A percentile compares a stretch with the other conserved stretches of the same genome.
phyloP scores from a whole-genome alignment of 2,113 vertebrate genomes.

The Heliornis fulica region DNA sequence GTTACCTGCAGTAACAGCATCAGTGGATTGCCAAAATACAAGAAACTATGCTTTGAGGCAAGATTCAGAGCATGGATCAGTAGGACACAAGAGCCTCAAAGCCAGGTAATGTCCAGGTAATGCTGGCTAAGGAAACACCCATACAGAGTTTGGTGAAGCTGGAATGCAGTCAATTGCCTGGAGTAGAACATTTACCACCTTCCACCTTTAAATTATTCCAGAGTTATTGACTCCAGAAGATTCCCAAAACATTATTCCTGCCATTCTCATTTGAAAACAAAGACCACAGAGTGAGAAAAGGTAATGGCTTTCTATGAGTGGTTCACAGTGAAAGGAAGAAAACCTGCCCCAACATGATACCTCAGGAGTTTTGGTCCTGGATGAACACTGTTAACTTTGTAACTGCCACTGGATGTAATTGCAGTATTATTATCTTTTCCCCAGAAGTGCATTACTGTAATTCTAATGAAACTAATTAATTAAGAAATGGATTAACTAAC shows the following conservation, averaged over 20 bases:
- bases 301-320: background rate
- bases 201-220: background rate
- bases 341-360: background rate
- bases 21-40: background rate
- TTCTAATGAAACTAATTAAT: background rate
- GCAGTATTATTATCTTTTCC: background rate
- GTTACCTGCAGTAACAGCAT: background rate
- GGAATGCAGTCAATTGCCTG: background rate
- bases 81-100: background rate
- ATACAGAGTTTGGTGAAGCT: background rate
- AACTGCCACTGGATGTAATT: background rate
- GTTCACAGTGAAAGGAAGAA: background rate
- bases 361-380: background rate
- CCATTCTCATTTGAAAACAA: background rate
- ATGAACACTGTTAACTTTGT: background rate
- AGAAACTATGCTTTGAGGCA: background rate
- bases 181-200: background rate
- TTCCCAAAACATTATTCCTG: background rate
- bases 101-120: background rate
- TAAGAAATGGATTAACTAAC: background rate
- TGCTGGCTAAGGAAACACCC: background rate
- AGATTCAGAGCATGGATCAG: background rate
- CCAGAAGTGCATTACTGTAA: background rate
- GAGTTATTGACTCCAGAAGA: background rate
- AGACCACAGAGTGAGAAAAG: background rate